phyloP scores from a whole-genome alignment of 2,888 invertebrate genomes.

The Amphipyra tragopoginis region DNA sequence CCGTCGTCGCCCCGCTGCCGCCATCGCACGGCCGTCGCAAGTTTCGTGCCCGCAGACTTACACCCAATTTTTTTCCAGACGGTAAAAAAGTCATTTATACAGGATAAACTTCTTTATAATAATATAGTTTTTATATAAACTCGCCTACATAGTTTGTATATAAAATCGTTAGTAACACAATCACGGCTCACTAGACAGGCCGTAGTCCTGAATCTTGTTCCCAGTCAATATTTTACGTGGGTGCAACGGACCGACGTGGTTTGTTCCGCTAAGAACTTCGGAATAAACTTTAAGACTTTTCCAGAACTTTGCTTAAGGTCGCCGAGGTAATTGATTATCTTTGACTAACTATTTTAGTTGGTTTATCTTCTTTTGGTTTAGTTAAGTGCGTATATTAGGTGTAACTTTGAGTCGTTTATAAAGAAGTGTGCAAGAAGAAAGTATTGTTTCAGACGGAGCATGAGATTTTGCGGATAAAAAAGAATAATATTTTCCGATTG shows the following conservation, averaged over 20 bases:
- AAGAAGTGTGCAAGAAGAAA: too few relatives aligned
- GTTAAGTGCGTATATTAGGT: not conserved
- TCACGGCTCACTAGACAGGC: conserved; percentile 54
- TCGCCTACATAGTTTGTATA: conserved; percentile 24
- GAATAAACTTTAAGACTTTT: conserved; percentile 32
- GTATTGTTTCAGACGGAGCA: too few relatives aligned
- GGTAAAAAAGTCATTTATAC: too few relatives aligned
- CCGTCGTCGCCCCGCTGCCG: too few relatives aligned
- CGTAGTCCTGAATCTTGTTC: conserved; percentile 62
- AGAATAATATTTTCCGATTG: too few relatives aligned
- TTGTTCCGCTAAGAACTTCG: conserved; percentile 60
- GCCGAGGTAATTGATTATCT: conserved; percentile 53
- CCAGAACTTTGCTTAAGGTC: conserved; percentile 34
- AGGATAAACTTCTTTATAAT: too few relatives aligned
- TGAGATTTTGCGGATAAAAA: too few relatives aligned
- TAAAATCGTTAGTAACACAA: conserved; percentile 51
- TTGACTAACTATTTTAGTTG: conserved; percentile 22
- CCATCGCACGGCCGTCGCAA: too few relatives aligned
- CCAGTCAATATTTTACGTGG: conserved; percentile 79
- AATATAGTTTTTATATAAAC: too few relatives aligned
- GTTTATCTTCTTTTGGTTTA: conserved; percentile 2
- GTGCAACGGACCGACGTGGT: conserved; percentile 63
- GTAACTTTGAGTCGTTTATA: not conserved
- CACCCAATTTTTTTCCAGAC: too few relatives aligned
- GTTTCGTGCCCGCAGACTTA: too few relatives aligned